Evolutionary conservation across 2,113 vertebrate genomes (phyloP).

Genomic region (Diglossa brunneiventris): DNA sequence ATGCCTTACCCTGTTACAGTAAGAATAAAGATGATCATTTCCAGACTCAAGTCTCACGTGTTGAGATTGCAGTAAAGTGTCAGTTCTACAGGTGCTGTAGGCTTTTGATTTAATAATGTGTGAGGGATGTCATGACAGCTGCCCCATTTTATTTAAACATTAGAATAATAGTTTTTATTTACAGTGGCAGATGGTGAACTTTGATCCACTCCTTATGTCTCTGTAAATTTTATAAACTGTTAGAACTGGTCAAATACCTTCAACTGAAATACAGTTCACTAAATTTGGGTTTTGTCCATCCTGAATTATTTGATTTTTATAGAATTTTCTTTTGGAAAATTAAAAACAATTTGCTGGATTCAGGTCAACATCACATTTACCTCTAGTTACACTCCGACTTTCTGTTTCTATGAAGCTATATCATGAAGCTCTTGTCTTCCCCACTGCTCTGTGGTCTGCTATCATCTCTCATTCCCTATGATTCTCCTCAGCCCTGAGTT

Average conservation of each 20-base stretch:
- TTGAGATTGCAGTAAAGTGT: neutral
- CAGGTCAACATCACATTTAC: neutral
- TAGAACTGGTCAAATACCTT: neutral
- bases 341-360: neutral
- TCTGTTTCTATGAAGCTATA: neutral
- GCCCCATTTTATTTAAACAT: neutral
- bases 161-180: neutral
- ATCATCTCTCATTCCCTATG: neutral
- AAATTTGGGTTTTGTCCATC: neutral
- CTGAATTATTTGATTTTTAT: neutral
- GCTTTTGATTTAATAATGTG: neutral
- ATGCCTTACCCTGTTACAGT: neutral
- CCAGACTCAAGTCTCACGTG: neutral
- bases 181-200: neutral
- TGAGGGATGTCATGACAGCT: neutral
- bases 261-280: neutral
- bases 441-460: neutral
- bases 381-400: neutral
- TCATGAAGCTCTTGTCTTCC: neutral
- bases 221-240: neutral
- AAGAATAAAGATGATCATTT: neutral
- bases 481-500: neutral
- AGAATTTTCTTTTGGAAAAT: neutral
- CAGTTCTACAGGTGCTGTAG: neutral
- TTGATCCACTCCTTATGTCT: neutral